These are phyloP conservation scores for Astyanax mexicanus DNA, from an alignment of 2,797 vertebrate species.

Conservation along the genomic window DNA sequence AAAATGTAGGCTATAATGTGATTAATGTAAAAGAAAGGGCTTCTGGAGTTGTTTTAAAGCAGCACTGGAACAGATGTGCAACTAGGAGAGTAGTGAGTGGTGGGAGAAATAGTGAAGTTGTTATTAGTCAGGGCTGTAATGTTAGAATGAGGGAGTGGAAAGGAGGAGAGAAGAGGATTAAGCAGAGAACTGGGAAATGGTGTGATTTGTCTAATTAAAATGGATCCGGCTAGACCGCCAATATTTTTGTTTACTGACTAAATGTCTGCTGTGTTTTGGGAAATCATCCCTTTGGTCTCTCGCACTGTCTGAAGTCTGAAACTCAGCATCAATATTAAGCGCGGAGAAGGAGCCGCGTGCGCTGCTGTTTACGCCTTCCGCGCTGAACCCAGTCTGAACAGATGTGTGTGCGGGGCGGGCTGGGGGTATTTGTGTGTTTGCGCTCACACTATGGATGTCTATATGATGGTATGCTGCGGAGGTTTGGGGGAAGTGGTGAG, in stretches of 20 bases:
- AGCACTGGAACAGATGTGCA: slow-evolving; percentile 4
- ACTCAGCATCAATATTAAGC: slow-evolving; percentile 50
- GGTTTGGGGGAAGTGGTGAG: neutral
- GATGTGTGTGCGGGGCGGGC: neutral
- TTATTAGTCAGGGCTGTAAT: slow-evolving; percentile 42
- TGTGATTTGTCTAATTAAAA: slow-evolving; percentile 69
- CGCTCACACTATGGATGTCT: neutral
- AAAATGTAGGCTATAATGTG: too few species aligned
- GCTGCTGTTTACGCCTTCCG: slow-evolving; percentile 42
- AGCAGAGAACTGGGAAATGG: slow-evolving; percentile 45
- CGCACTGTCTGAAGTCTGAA: slow-evolving; percentile 46
- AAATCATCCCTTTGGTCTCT: slow-evolving; percentile 52
- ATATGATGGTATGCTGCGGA: slow-evolving; percentile 4
- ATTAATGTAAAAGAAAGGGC: too few species aligned
- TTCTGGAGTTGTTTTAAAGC: neutral
- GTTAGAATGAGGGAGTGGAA: slow-evolving; percentile 31
- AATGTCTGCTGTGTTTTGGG: slow-evolving; percentile 66
- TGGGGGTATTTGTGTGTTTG: slow-evolving; percentile 9
- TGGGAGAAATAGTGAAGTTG: slow-evolving; percentile 7
- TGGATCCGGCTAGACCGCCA: slow-evolving; percentile 55
- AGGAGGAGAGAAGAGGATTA: slow-evolving; percentile 32
- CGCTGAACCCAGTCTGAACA: neutral
- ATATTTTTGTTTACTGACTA: slow-evolving; percentile 69
- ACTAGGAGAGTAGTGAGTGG: slow-evolving; percentile 14
- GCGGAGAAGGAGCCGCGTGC: slow-evolving; percentile 22